Evolutionary conservation across 2,113 vertebrate species (phyloP).

Genomic region (Brachypteracias leptosomus): DNA sequence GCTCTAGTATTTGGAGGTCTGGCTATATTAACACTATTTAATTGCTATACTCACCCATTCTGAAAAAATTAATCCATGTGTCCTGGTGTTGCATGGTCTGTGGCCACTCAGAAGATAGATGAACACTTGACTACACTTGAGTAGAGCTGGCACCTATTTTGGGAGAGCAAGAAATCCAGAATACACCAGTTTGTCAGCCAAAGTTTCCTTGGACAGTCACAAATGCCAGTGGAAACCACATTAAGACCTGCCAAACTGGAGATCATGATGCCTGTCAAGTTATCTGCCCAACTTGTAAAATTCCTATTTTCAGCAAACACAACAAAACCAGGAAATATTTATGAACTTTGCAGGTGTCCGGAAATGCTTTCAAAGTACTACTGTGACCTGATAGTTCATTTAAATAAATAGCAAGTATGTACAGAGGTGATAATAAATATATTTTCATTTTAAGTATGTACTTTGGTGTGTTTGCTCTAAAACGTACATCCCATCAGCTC

Average conservation of each 20-base stretch:
- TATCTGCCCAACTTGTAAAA: slow-evolving; percentile 76
- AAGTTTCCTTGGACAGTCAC: not conserved
- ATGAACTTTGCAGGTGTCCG: slow-evolving; percentile 93
- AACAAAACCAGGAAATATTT: slow-evolving; percentile 97
- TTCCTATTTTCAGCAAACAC: slow-evolving; percentile 87
- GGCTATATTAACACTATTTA: not conserved
- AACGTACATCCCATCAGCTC: not conserved
- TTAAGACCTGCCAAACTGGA: not conserved
- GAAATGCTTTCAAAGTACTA: slow-evolving; percentile 79
- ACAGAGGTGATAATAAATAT: slow-evolving; percentile 30
- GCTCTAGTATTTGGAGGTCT: not conserved
- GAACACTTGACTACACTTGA: not conserved
- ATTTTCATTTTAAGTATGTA: slow-evolving; percentile 25
- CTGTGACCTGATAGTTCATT: slow-evolving; percentile 24
- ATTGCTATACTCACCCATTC: not conserved
- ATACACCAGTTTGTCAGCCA: not conserved
- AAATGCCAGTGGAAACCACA: slow-evolving; percentile 31
- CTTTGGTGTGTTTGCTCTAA: not conserved
- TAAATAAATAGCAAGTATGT: slow-evolving; percentile 15
- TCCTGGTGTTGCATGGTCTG: accelerated
- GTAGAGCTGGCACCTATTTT: not conserved
- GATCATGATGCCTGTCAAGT: slow-evolving; percentile 61
- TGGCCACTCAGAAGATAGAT: not conserved
- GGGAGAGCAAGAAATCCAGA: not conserved
- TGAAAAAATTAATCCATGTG: not conserved